phyloP scores from a whole-genome alignment of 2,888 invertebrate genomes.

The Brenthis hecate region DNA sequence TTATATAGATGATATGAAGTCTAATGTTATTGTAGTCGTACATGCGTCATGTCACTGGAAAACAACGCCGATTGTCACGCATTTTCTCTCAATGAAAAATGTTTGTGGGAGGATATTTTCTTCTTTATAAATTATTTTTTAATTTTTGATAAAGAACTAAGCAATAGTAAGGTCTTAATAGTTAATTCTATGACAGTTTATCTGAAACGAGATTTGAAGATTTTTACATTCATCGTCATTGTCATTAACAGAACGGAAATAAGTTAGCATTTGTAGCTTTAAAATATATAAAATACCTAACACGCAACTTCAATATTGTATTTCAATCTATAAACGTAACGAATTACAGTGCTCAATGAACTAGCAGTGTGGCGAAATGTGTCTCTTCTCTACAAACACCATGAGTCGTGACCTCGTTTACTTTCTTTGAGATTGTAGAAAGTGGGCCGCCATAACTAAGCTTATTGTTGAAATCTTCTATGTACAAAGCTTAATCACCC shows the following conservation, averaged over 20 bases:
- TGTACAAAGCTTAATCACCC: conserved; percentile 16
- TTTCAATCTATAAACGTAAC: too few species aligned
- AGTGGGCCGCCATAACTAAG: conserved; percentile 37
- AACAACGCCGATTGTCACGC: conserved; percentile 48
- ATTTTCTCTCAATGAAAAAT: conserved; percentile 16
- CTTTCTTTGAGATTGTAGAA: conserved; percentile 39
- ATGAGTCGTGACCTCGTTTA: conserved; percentile 30
- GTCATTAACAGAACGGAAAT: too few species aligned
- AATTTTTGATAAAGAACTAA: too few species aligned
- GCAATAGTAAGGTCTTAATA: too few species aligned
- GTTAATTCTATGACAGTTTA: too few species aligned
- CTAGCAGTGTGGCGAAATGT: conserved; percentile 30
- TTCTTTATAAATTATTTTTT: too few species aligned
- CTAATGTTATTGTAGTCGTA: conserved; percentile 8
- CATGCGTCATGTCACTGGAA: conserved; percentile 14
- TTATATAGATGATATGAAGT: neutral
- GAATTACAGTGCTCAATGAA: conserved; percentile 31
- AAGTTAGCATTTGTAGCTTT: too few species aligned
- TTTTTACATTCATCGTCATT: too few species aligned
- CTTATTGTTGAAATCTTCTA: conserved; percentile 36
- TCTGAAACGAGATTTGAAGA: too few species aligned
- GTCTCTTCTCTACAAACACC: conserved; percentile 26
- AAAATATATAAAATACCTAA: too few species aligned
- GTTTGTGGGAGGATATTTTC: too few species aligned
- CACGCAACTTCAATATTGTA: too few species aligned